Evolutionary conservation across 1,140 invertebrate genomes (phyloP), one percentile per base, ranked within the genome.

Genomic region (Phthorimaea operculella): DNA sequence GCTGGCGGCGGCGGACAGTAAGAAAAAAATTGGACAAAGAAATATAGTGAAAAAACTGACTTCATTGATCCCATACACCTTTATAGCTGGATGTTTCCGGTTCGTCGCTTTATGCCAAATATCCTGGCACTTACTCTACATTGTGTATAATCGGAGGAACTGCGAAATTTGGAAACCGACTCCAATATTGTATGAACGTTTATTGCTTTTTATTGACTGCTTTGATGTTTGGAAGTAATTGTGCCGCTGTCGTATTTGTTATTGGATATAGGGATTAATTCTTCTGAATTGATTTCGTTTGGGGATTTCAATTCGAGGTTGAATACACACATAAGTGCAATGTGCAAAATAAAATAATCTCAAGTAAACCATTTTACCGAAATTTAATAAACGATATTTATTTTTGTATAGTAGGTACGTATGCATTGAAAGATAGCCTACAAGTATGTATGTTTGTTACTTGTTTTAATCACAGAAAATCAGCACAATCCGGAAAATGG

Each of bases 1-100:
- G 21, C 21, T 28, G 6, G 21, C 21, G 21, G 21, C 21, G 21
- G 21, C 21, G 21, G 21, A 2, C 21, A 28, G 21, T 28, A 28
- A 28, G 21, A 28, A 28, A 28, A 28, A 28, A 28, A 28, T 6
- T 2, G 2, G 21, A 28, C 21, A 28, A 42, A 42, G 39, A 2
- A 14, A 15, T 6, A 14, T 14, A 47, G n/a, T 47, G 44, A 47
- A 59, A 61, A 60, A 66, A 67, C 69, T 60, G 64, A 66, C 42
- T 51, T 63, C 64, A 68, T 74, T 64, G 69, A 76, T 72, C 61
- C 54, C 51, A 50, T 50, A 14, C 48, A 50, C 48, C 45, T 50
- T 50, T 50, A 50, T 54, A 47, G 62, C 62, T 59, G 66, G 64
- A 60, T 58, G 63, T 74, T 73, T 76, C 74, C 74, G 74, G 74